Evolutionary conservation across 2,113 vertebrate species (phyloP), one percentile per base, ranked within the genome.

Genomic region (Mormyrus iriodes): DNA sequence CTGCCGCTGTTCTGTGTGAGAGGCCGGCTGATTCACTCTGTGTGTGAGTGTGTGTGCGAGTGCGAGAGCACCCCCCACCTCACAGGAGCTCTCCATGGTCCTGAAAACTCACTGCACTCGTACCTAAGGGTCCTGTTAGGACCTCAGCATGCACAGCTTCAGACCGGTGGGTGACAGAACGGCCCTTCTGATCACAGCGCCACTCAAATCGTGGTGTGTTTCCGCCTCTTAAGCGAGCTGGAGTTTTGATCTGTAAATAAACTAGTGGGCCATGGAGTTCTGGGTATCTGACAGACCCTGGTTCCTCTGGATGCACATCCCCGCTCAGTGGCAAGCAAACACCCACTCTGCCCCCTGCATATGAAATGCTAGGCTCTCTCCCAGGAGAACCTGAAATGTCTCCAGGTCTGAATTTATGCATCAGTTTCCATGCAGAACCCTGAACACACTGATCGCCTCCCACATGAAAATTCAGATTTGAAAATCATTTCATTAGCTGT

Each of bases 31-130:
- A 52, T 27, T n/a, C 24, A 58, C 83, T 85, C 88, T 85, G 88
- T 89, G 19, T 31, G 61, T 79, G 76, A 89, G 89, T 91, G 84
- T 90, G 90, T 35, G 79, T 92, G 91, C 91, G 48, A 88, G 55
- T 92, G 19, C 10, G 12, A n/a, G 15, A 52, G 55, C 7, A 0
- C 31, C 19, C 51, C 83, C 48, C 46, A 39, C 51, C 35, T 87
- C 15, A 27, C 12, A 5, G 19, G 55, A 87, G 35, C 86, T 87
- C 55, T 87, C 86, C 21, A 0, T 13, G 55, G 86, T 87, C 27
- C 86, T 87, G 53, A 87, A 65, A 19, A 3, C 24, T 42, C 4
- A 9, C 7, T 10, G 39, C 8, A 8, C 31, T 76, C 17, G 4
- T 27, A n/a, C 7, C 35, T 42, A 2, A 51, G 12, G 48, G 49